Evolutionary conservation across 2,888 invertebrate species (phyloP).

Genomic region (Autographa pulchrina): DNA sequence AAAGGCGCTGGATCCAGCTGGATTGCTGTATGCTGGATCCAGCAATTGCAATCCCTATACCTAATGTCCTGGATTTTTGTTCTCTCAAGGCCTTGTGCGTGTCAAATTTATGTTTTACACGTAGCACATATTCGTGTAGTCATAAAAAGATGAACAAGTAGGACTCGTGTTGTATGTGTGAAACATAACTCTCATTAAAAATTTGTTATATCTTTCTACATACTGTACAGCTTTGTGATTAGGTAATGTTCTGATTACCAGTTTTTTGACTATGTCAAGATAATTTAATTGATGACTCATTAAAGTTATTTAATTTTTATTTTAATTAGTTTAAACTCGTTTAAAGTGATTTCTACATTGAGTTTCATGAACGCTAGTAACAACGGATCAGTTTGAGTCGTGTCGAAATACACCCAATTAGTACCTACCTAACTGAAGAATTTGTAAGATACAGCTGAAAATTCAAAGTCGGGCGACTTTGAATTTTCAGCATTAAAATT

Average conservation of each 20-base stretch:
- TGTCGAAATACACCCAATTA: conserved; percentile 28
- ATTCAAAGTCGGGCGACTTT: conserved; percentile 16
- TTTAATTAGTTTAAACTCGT: no score
- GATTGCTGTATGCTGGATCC: no score
- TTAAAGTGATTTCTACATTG: neutral
- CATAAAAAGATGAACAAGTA: neutral
- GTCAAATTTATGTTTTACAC: neutral
- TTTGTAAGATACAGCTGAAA: conserved; percentile 17
- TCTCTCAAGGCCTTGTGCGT: neutral
- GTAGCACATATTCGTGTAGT: neutral
- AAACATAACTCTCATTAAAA: neutral
- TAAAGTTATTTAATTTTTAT: no score
- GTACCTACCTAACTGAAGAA: conserved; percentile 24
- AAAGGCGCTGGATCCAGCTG: no score
- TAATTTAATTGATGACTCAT: no score
- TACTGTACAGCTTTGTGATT: neutral
- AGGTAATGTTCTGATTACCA: neutral
- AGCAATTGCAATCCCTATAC: no score
- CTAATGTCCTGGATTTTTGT: neutral
- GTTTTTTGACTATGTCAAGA: neutral
- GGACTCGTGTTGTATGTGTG: neutral
- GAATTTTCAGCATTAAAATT: conserved; percentile 34
- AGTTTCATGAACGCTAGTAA: neutral
- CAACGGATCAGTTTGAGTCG: neutral
- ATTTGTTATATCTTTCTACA: neutral